Conservation (phyloP, 2,888 invertebrate species). For the Mantis religiosa region DNA sequence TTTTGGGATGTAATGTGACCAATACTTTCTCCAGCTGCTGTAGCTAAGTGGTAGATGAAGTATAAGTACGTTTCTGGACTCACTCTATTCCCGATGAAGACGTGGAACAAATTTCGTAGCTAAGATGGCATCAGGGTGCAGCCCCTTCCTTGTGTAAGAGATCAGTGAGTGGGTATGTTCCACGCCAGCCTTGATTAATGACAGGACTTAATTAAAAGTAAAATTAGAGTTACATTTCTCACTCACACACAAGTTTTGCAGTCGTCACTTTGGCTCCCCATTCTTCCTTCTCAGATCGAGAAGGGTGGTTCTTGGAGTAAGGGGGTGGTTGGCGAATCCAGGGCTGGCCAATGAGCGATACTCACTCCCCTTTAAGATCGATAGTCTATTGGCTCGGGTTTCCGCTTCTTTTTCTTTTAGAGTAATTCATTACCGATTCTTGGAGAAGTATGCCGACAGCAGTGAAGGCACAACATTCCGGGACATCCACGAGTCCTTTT, state of each 20-base stretch:
- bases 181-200: constrained; percentile 45
- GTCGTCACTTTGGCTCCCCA: background rate
- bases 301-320: background rate
- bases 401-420: background rate
- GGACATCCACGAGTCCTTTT: background rate
- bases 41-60: too few relatives aligned
- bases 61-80: too few relatives aligned
- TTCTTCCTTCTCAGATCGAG: background rate
- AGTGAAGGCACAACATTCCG: background rate
- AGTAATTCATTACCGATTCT: background rate
- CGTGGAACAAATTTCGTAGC: too few relatives aligned
- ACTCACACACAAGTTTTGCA: constrained; percentile 28
- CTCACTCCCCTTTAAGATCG: background rate
- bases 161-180: background rate
- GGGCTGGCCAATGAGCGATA: background rate
- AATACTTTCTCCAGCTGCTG: too few relatives aligned
- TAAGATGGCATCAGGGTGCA: too few relatives aligned
- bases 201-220: constrained; percentile 51
- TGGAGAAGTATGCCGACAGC: background rate
- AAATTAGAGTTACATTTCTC: constrained; percentile 45
- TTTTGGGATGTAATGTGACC: too few relatives aligned
- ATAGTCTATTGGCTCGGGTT: background rate
- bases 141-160: background rate
- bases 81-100: too few relatives aligned
- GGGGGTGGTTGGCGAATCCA: background rate